These are phyloP conservation scores for Cheilosia soror DNA, from an alignment of 2,888 invertebrate species.

Conservation along the genomic window DNA sequence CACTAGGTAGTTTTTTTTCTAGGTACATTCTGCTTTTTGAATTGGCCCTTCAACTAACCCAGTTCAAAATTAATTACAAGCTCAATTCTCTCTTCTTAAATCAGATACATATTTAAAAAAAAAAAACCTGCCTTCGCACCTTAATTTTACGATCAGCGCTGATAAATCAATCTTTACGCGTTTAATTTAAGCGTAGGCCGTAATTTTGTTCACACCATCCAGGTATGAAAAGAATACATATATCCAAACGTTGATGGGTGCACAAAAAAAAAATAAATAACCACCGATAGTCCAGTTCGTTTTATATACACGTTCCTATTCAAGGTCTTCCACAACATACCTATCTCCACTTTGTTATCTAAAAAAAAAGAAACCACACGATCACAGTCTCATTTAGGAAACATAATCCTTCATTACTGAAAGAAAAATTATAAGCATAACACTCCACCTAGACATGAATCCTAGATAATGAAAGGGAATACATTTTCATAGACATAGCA, in stretches of 20 bases:
- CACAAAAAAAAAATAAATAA: not conserved
- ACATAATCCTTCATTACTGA: constrained; percentile 69
- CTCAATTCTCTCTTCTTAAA: not conserved
- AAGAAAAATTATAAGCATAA: constrained; percentile 16
- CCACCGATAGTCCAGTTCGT: not conserved
- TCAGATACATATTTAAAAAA: not conserved
- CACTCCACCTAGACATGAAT: constrained; percentile 28
- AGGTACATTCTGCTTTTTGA: too few relatives aligned
- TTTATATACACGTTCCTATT: not conserved
- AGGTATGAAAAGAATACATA: constrained; percentile 47
- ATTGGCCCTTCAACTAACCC: too few relatives aligned
- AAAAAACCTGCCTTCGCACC: not conserved
- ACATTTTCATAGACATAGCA: constrained; percentile 53
- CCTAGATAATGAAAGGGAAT: constrained; percentile 33
- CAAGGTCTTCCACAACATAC: constrained; percentile 43
- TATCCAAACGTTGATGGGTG: constrained; percentile 19
- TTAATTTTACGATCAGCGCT: constrained; percentile 35
- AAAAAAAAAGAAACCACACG: constrained; percentile 14
- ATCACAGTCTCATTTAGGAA: constrained; percentile 16
- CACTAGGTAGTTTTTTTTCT: too few relatives aligned
- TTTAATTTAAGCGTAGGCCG: constrained; percentile 36
- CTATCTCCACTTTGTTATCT: constrained; percentile 31
- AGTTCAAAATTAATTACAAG: not conserved
- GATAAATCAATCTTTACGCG: constrained; percentile 48
- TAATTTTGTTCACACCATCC: constrained; percentile 16